phyloP scores from a whole-genome alignment of 2,888 invertebrate species.

The Pachliopta kotzebuea region DNA sequence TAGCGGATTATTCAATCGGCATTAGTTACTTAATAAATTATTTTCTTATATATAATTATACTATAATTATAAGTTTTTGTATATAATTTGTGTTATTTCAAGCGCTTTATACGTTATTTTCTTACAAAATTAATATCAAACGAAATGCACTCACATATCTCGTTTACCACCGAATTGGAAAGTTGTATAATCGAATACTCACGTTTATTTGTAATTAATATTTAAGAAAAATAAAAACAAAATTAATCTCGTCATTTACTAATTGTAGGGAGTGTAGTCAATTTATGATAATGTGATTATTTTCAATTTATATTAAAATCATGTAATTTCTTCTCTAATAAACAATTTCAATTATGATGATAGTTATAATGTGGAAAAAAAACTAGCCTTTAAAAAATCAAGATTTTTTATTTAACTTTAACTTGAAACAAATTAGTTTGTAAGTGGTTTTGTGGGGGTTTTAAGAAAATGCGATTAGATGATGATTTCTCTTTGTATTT shows the following conservation, averaged over 20 bases:
- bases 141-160: slow-evolving; percentile 49
- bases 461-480: no score
- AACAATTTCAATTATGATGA: slow-evolving; percentile 4
- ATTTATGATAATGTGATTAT: slow-evolving; percentile 47
- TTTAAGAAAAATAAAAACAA: slow-evolving; percentile 35
- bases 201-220: slow-evolving; percentile 42
- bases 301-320: slow-evolving; percentile 28
- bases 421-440: no score
- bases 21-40: slow-evolving; percentile 27
- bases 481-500: no score
- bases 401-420: no score
- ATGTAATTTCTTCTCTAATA: slow-evolving; percentile 38
- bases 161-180: slow-evolving; percentile 65
- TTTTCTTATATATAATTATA: background rate
- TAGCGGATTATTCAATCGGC: slow-evolving; percentile 2
- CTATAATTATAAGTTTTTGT: slow-evolving; percentile 2
- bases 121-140: slow-evolving; percentile 8
- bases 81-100: slow-evolving; percentile 15
- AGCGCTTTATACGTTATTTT: slow-evolving; percentile 19
- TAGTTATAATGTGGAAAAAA: background rate
- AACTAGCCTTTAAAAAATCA: no score
- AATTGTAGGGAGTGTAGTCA: slow-evolving; percentile 53
- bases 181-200: slow-evolving; percentile 63
- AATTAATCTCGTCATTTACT: slow-evolving; percentile 64
- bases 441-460: no score